These are phyloP conservation scores for Porites lobata DNA, from an alignment of 92 coral and sea anemone genomes.

Conservation along the genomic window DNA sequence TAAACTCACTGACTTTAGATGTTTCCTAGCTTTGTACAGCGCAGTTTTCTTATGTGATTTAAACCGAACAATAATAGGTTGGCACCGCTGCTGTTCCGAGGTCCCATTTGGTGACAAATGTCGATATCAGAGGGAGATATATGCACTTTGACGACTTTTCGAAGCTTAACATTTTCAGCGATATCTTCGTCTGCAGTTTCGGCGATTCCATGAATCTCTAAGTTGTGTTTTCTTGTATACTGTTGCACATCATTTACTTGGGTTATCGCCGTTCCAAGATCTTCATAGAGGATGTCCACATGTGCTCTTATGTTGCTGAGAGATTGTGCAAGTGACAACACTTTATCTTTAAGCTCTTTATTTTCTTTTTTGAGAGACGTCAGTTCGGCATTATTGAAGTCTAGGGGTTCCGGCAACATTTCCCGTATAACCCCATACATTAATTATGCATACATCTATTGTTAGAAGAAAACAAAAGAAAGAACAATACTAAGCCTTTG, in stretches of 20 bases:
- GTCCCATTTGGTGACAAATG: slow-evolving; percentile 4
- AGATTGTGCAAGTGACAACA: neutral
- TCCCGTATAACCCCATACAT: no score
- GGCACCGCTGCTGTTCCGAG: neutral
- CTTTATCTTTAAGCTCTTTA: neutral
- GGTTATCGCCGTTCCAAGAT: slow-evolving; percentile 17
- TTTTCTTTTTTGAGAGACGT: neutral
- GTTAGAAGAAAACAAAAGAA: no score
- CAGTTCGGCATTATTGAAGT: neutral
- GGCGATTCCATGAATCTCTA: slow-evolving; percentile 13
- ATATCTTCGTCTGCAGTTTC: neutral
- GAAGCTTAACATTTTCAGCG: slow-evolving; percentile 7
- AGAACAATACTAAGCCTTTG: no score
- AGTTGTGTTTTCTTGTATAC: neutral
- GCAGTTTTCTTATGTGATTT: no score
- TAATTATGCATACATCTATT: no score
- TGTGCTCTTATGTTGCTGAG: neutral
- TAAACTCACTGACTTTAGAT: no score
- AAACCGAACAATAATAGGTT: neutral
- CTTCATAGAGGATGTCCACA: neutral
- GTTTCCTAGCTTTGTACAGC: no score
- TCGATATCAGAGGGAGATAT: neutral
- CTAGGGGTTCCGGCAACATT: neutral
- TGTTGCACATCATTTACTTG: neutral
- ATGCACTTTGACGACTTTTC: slow-evolving; percentile 19